Evolutionary conservation across 2,888 invertebrate genomes (phyloP), one percentile per base, ranked within the genome.

Genomic region (Xestia c-nigrum): DNA sequence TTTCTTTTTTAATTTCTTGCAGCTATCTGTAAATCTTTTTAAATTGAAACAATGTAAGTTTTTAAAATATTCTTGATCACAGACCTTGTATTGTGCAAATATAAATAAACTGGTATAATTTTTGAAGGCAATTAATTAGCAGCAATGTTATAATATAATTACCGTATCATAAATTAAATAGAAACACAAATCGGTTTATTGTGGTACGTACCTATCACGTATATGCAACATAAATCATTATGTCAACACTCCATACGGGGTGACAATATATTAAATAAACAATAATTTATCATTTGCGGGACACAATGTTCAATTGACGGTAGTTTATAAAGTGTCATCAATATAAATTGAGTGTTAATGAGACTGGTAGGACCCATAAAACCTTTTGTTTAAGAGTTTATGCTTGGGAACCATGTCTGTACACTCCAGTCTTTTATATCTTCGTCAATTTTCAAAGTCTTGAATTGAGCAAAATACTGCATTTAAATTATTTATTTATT

Each of bases 271-370:
- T 50, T n/a, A 24, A 19, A 78, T 52, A 81, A n/a, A 68, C 21
- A 78, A 68, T 46, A 24, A 69, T 65, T 46, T 57, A 65, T 79
- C 68, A 68, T 47, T 66, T 31, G 61, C 19, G 55, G 55, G 16
- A 73, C 9, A 66, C 63, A 64, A 67, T 66, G 61, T 69, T 64
- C 63, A 78, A 76, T 52, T 68, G 38, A 66, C 59, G 31, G 40
- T 31, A 38, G 31, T 72, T 31, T 68, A 69, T 52, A 66, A 55
- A 64, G 31, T 63, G 69, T 55, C 73, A 74, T 74, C n/a, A 64
- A 55, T 74, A 55, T 83, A 67, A 74, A 83, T 74, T 47, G 43
- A 64, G 16, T 50, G n/a, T 68, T 71, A 78, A 81, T 73, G 63
- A 46, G 43, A 14, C n/a, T 50, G 24, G 12, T 70, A 76, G 16